These are phyloP conservation scores for Ceriagrion tenellum DNA, from an alignment of 2,888 invertebrate species.

Conservation along the genomic window DNA sequence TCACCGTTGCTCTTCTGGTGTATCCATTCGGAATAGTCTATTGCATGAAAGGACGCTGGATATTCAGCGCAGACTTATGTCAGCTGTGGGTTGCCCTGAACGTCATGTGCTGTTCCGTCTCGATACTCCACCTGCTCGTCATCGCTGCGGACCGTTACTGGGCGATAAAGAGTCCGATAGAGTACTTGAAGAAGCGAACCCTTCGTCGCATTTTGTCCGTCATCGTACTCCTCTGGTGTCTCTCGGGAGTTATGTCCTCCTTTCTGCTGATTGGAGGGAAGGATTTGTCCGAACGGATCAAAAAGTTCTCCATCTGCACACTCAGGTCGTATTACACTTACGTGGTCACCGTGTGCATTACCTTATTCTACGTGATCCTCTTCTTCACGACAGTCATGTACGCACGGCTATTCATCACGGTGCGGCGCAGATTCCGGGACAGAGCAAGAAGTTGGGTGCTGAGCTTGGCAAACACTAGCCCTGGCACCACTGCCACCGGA, in stretches of 20 bases:
- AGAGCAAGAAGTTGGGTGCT: slow-evolving; percentile 90
- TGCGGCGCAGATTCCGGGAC: slow-evolving; percentile 90
- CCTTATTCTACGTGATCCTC: slow-evolving; percentile 96
- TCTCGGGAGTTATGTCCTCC: slow-evolving; percentile 92
- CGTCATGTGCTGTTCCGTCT: slow-evolving; percentile 97
- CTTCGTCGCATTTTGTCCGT: slow-evolving; percentile 90
- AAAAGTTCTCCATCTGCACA: slow-evolving; percentile 88
- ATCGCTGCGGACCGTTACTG: slow-evolving; percentile 97
- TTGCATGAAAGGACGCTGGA: slow-evolving; percentile 93
- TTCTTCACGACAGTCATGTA: slow-evolving; percentile 97
- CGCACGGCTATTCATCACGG: too few relatives aligned
- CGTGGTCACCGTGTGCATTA: slow-evolving; percentile 93
- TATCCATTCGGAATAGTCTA: slow-evolving; percentile 96
- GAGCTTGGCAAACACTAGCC: slow-evolving; percentile 79
- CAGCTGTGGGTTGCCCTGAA: slow-evolving; percentile 98
- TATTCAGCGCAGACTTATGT: slow-evolving; percentile 94
- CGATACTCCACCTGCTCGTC: slow-evolving; percentile 94
- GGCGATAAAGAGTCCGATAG: slow-evolving; percentile 97
- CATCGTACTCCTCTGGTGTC: slow-evolving; percentile 92
- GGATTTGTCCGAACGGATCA: slow-evolving; percentile 87
- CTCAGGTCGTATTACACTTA: slow-evolving; percentile 94
- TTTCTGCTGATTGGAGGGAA: slow-evolving; percentile 96
- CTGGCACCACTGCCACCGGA: not conserved
- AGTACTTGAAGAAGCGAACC: slow-evolving; percentile 95
- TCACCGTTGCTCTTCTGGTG: slow-evolving; percentile 93